Conservation (phyloP, 2,113 vertebrate genomes). For the Tragelaphus scriptus region DNA sequence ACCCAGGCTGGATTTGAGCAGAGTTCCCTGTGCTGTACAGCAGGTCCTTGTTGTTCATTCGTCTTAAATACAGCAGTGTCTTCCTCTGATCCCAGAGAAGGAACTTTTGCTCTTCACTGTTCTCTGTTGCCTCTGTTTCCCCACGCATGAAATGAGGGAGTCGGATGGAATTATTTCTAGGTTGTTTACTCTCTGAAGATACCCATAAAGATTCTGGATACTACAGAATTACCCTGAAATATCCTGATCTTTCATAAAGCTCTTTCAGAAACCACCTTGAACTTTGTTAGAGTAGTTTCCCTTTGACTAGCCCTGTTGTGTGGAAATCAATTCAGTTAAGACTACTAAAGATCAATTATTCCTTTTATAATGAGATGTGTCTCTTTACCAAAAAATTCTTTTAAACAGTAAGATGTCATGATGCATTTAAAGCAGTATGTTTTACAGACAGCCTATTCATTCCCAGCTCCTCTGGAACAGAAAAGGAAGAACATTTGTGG, state of each 20-base stretch:
- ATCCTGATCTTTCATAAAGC: background rate
- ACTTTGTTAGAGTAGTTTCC: constrained; percentile 5
- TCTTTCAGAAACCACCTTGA: background rate
- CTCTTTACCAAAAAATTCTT: constrained; percentile 17
- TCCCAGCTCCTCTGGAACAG: background rate
- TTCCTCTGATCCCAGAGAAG: background rate
- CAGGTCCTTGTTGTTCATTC: background rate
- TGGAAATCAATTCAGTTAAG: constrained; percentile 30
- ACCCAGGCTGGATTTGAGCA: background rate
- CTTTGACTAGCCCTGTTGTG: background rate
- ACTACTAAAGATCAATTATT: constrained; percentile 10
- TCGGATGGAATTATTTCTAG: background rate
- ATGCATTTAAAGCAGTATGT: constrained; percentile 8
- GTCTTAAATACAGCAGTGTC: background rate
- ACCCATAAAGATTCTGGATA: background rate
- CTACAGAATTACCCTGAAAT: background rate
- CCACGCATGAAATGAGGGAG: background rate
- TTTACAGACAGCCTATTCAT: background rate
- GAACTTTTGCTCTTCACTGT: background rate
- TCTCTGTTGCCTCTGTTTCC: constrained; percentile 35
- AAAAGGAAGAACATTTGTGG: constrained; percentile 32
- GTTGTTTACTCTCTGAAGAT: background rate
- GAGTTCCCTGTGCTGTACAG: background rate
- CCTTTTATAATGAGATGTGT: background rate
- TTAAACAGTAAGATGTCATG: background rate